Evolutionary conservation across 2,888 invertebrate species (phyloP), one percentile per base, ranked within the genome.

Genomic region (Seira musarum): DNA sequence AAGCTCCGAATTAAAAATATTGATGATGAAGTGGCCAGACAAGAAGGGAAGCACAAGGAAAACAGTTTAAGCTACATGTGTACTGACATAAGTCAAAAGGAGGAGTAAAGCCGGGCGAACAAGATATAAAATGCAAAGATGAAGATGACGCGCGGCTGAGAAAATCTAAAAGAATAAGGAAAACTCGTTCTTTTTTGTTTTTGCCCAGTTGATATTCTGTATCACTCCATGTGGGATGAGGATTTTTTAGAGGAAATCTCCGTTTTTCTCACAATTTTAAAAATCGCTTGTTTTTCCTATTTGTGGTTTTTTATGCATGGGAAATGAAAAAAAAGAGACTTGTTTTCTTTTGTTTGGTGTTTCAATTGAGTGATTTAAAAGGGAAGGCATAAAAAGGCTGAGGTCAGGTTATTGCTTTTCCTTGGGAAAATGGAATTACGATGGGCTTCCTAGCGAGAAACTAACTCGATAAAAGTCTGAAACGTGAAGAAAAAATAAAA

Each of bases 1-100:
- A 49, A n/a, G 57, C 24, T 17, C 24, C 57, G 25, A 60, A 66
- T 19, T n/a, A 49, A 49, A 49, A 49, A 49, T n/a, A 49, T 49
- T 74, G 71, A 64, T 70, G 76, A 78, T 72, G 68, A 67, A 77
- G 63, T 75, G 35, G 57, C 19, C 40, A 57, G 46, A 25, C 60
- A 35, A 71, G 71, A 19, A 65, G 64, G 49, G 35, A 49, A 60
- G 78, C 72, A 78, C 78, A 78, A 78, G 78, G 53, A 78, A 78
- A 78, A 78, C 78, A 78, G 78, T 78, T 78, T 78, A 78, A 78
- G 71, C 66, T 78, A 78, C 78, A 78, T 78, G 78, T 78, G 70
- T 78, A 75, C 22, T 70, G 68, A 53, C 69, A 67, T n/a, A 49
- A 61, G 30, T 70, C 30, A 70, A 25, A 21, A 25, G 30, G 17